phyloP scores from a whole-genome alignment of 2,888 invertebrate species.

The Bembecia ichneumoniformis region DNA sequence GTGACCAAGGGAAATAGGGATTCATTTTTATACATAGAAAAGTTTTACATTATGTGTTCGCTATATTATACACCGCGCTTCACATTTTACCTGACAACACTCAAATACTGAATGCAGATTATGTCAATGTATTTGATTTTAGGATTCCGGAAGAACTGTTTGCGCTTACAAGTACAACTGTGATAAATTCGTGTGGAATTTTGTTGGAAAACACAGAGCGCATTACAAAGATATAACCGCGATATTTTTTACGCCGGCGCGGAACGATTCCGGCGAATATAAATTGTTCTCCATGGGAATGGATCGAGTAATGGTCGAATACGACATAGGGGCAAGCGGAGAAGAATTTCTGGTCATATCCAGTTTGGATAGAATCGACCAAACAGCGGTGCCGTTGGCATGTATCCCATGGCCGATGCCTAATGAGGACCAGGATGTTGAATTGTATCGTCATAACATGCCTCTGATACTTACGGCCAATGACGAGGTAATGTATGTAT shows the following conservation, averaged over 20 bases:
- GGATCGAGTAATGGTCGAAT: slow-evolving; percentile 74
- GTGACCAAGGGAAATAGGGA: too few relatives aligned
- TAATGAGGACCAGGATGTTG: slow-evolving; percentile 21
- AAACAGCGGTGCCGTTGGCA: slow-evolving; percentile 72
- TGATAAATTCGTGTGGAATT: slow-evolving; percentile 51
- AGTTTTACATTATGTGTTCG: too few relatives aligned
- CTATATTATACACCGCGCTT: too few relatives aligned
- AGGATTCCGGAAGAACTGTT: slow-evolving; percentile 70
- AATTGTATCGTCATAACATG: slow-evolving; percentile 27
- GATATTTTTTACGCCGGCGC: slow-evolving; percentile 66
- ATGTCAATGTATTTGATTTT: slow-evolving; percentile 9
- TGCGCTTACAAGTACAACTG: slow-evolving; percentile 60
- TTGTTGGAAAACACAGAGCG: slow-evolving; percentile 73
- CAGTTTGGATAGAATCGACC: slow-evolving; percentile 75
- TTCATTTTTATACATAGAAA: too few relatives aligned
- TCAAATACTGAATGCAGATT: too few relatives aligned
- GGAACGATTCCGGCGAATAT: slow-evolving; percentile 34
- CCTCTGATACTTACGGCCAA: slow-evolving; percentile 72
- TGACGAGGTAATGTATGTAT: slow-evolving; percentile 61
- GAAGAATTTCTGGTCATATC: slow-evolving; percentile 44
- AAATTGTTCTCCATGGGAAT: slow-evolving; percentile 72
- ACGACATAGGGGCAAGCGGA: slow-evolving; percentile 63
- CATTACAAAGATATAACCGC: slow-evolving; percentile 73
- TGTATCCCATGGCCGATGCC: slow-evolving; percentile 49
- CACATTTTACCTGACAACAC: too few relatives aligned